phyloP scores from a whole-genome alignment of 2,888 invertebrate genomes.

The Caenorhabditis zanzibari region DNA sequence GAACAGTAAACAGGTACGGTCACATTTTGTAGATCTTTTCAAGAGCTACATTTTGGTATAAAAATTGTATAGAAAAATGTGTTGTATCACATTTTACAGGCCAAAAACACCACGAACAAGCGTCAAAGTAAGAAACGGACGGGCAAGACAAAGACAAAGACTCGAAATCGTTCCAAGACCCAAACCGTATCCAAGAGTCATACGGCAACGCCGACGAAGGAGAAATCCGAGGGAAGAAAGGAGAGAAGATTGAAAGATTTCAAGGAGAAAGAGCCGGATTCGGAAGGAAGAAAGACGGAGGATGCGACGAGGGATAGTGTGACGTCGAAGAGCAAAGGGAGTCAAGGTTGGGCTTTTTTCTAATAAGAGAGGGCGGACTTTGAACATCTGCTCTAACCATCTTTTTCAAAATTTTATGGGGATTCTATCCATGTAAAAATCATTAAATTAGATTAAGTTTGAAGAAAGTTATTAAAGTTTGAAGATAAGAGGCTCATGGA shows the following conservation, averaged over 20 bases:
- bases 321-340: slow-evolving; percentile 16
- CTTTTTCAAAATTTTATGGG: too few species aligned
- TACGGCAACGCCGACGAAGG: slow-evolving; percentile 11
- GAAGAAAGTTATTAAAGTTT: too few species aligned
- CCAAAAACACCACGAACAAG: not conserved
- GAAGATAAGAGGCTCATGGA: too few species aligned
- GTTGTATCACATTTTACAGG: too few species aligned
- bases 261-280: slow-evolving; percentile 5
- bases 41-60: too few species aligned
- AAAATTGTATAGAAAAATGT: too few species aligned
- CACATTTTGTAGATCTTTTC: not conserved
- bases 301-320: not conserved
- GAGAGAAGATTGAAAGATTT: not conserved
- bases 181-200: slow-evolving; percentile 3
- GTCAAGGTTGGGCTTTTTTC: too few species aligned
- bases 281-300: not conserved
- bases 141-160: not conserved
- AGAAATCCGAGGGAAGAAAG: slow-evolving; percentile 2
- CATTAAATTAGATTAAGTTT: too few species aligned
- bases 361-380: too few species aligned
- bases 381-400: too few species aligned
- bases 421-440: too few species aligned
- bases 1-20: slow-evolving; percentile 21
- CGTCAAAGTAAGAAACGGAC: not conserved
- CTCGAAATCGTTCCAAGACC: not conserved